Evolutionary conservation across 1,140 invertebrate species (phyloP), one percentile per base, ranked within the genome.

Genomic region (Polyergus mexicanus): DNA sequence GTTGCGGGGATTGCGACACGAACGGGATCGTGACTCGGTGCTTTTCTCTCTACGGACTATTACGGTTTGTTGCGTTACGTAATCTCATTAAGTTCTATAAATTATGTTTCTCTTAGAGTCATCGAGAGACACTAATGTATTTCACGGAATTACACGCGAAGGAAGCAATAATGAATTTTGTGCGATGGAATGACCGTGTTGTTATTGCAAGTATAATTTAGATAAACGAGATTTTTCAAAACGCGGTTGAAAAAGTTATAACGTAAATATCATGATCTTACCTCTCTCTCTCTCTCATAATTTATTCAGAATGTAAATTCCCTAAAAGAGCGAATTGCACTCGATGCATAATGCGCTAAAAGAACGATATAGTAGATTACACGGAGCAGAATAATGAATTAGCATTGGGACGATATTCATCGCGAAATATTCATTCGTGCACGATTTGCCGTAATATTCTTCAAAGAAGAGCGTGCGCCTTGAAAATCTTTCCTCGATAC

Each of bases 11-110:
- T 89, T 88, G 75, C 86, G n/a, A 51, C 25, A 16, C 72, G 85
- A 89, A 89, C 87, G 84, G 84, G 81, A 76, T 89, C 88, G 75
- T 76, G 63, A 85, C 71, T 60, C 60, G 8, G 28, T 13, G 51
- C 47, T 76, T 80, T 32, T 32, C 32, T 88, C 65, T 13, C 74
- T 19, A n/a, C 1, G 1, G 11, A 56, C 75, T 85, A 75, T 88
- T 88, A 87, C n/a, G 38, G 66, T 32, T 85, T 88, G 80, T 87
- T 81, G 69, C 87, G 60, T 74, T 62, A 68, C 60, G 68, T 84
- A 71, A 88, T 65, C 87, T 80, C 69, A 32, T 75, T 86, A 81
- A 81, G 22, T 35, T 10, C 65, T 35, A 77, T 65, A 77, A 65
- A 77, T 65, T 77, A 47, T 65, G 35, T 77, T 65, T 41, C n/a